These are phyloP conservation scores for Erebia ligea DNA, from an alignment of 2,888 invertebrate genomes.

Conservation along the genomic window DNA sequence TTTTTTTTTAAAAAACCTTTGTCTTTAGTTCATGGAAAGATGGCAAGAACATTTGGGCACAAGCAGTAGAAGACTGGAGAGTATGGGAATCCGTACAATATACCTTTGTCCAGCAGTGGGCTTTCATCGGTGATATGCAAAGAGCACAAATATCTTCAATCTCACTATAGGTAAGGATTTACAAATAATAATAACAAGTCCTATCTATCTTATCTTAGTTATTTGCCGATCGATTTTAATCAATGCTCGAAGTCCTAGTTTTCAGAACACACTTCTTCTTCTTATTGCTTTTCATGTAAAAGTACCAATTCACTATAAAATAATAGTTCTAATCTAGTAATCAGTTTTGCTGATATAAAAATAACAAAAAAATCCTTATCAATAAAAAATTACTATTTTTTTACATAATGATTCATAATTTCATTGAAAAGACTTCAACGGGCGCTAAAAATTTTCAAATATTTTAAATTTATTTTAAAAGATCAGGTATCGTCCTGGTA, in stretches of 20 bases:
- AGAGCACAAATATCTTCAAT: no score
- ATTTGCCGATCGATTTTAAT: no score
- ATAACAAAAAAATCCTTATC: background rate
- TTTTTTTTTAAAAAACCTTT: background rate
- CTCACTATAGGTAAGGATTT: no score
- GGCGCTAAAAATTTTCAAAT: background rate
- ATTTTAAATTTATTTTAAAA: background rate
- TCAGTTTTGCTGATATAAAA: background rate
- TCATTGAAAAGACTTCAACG: conserved; percentile 14
- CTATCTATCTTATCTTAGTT: no score
- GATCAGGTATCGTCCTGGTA: no score
- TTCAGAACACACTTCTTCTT: background rate
- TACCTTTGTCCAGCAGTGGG: no score
- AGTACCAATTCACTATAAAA: background rate
- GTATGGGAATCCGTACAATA: no score
- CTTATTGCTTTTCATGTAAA: background rate
- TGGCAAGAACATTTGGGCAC: background rate
- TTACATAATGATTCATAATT: conserved; percentile 14
- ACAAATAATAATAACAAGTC: no score
- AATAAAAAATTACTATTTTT: background rate
- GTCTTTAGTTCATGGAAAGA: background rate
- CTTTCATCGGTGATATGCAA: no score
- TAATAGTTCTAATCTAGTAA: no score
- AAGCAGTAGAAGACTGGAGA: no score
- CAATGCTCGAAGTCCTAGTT: no score